These are phyloP conservation scores for Psittacula cyanocephala DNA, from an alignment of 2,113 vertebrate species.

Conservation along the genomic window DNA sequence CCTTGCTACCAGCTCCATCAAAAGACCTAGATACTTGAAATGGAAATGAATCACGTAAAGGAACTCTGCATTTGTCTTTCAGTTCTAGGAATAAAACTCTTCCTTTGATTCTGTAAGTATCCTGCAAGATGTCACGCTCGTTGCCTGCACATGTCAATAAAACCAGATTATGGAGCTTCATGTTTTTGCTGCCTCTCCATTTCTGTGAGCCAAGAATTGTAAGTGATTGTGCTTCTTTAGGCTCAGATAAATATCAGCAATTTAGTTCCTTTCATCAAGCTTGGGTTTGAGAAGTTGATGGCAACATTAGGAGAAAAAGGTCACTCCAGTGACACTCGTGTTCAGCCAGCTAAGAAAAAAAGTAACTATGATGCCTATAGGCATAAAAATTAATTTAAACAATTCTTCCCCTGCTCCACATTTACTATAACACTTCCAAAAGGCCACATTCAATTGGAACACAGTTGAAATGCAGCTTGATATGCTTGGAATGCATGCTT, in stretches of 20 bases:
- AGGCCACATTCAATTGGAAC: background rate
- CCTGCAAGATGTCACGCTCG: fast-evolving
- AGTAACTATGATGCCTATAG: background rate
- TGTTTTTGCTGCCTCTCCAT: background rate
- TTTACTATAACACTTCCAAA: background rate
- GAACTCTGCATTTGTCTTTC: background rate
- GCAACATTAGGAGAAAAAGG: background rate
- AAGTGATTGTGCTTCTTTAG: background rate
- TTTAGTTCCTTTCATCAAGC: background rate
- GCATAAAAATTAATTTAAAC: background rate
- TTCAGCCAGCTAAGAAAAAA: background rate
- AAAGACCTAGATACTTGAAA: background rate
- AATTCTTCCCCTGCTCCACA: background rate
- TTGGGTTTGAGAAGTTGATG: background rate
- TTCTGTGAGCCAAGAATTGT: background rate
- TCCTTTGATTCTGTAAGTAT: background rate
- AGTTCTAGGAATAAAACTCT: background rate
- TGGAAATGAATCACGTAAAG: background rate
- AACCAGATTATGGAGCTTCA: background rate
- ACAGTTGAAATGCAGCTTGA: background rate
- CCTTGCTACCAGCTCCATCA: background rate
- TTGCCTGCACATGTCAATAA: background rate
- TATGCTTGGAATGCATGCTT: too few relatives aligned
- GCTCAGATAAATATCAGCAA: background rate
- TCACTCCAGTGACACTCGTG: background rate